These are phyloP conservation scores for Sphecodes monilicornis DNA, from an alignment of 2,888 invertebrate species.

Conservation along the genomic window DNA sequence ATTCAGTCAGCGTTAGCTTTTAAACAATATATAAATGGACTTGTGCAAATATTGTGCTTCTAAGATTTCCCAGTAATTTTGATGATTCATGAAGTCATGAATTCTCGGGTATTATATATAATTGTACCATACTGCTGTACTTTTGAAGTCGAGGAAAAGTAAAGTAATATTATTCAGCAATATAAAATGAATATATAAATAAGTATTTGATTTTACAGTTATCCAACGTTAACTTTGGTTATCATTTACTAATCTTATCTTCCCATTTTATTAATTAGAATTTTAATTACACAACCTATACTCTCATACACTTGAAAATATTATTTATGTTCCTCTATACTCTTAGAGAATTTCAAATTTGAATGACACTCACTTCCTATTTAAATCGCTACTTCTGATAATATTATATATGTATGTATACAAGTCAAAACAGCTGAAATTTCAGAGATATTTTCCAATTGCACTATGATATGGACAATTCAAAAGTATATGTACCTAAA, in stretches of 20 bases:
- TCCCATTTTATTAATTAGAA: conserved; percentile 52
- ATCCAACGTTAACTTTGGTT: conserved; percentile 63
- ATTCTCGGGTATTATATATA: neutral
- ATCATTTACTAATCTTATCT: conserved; percentile 57
- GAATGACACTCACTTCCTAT: conserved; percentile 25
- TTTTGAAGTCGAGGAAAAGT: neutral
- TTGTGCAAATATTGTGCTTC: conserved; percentile 57
- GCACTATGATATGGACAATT: conserved; percentile 54
- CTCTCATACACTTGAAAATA: conserved; percentile 63
- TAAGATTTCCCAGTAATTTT: conserved; percentile 11
- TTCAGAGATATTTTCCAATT: conserved; percentile 23
- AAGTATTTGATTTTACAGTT: conserved; percentile 56
- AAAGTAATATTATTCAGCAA: neutral
- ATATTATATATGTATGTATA: too few relatives aligned
- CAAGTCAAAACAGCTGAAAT: conserved; percentile 30
- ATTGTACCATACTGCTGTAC: neutral
- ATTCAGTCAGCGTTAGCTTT: conserved; percentile 17
- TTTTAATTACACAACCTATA: conserved; percentile 50
- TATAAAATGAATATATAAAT: conserved; percentile 10
- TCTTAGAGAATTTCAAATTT: conserved; percentile 47
- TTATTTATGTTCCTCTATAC: conserved; percentile 34
- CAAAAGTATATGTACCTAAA: conserved; percentile 44
- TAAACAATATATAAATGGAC: conserved; percentile 21
- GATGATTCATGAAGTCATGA: neutral
- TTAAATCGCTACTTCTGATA: conserved; percentile 28